phyloP scores from a whole-genome alignment of 2,888 invertebrate species.

The Dyspetes luteomarginatus region DNA sequence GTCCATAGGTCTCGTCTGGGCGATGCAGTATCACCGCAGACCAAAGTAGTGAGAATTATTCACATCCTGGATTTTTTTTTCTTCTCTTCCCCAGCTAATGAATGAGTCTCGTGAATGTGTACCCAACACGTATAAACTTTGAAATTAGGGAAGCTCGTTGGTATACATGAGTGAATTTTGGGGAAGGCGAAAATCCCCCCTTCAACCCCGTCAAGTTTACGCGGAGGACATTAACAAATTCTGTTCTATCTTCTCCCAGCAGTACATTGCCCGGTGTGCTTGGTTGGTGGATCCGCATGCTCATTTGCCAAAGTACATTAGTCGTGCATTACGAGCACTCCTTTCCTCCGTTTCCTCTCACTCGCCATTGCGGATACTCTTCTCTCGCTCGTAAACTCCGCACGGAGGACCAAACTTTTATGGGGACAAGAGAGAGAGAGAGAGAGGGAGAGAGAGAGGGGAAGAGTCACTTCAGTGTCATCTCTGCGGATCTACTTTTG shows the following conservation, averaged over 20 bases:
- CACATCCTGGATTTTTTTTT: constrained; percentile 28
- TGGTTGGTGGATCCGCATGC: constrained; percentile 23
- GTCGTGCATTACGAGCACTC: constrained; percentile 56
- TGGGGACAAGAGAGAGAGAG: too few relatives aligned
- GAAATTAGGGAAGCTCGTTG: constrained; percentile 33
- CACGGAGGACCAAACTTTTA: constrained; percentile 43
- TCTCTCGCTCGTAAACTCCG: constrained; percentile 45
- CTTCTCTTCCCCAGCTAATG: constrained; percentile 39
- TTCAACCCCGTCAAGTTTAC: constrained; percentile 32
- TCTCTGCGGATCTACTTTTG: background rate
- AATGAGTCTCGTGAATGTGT: constrained; percentile 43
- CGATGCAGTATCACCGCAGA: constrained; percentile 13
- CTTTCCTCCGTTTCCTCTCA: constrained; percentile 36
- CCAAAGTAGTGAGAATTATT: constrained; percentile 38
- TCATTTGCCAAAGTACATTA: constrained; percentile 64
- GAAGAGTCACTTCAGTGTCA: constrained; percentile 7
- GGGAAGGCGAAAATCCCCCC: constrained; percentile 13
- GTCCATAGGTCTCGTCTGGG: constrained; percentile 5
- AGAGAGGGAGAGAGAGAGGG: constrained; percentile 8
- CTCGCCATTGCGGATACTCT: background rate
- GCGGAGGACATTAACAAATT: constrained; percentile 56
- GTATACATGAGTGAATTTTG: constrained; percentile 1
- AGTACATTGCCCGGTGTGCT: constrained; percentile 1
- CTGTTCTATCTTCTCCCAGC: background rate
- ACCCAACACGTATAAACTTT: constrained; percentile 25